Conservation (phyloP, 2,888 invertebrate genomes). For the Drosophila anceps region DNA sequence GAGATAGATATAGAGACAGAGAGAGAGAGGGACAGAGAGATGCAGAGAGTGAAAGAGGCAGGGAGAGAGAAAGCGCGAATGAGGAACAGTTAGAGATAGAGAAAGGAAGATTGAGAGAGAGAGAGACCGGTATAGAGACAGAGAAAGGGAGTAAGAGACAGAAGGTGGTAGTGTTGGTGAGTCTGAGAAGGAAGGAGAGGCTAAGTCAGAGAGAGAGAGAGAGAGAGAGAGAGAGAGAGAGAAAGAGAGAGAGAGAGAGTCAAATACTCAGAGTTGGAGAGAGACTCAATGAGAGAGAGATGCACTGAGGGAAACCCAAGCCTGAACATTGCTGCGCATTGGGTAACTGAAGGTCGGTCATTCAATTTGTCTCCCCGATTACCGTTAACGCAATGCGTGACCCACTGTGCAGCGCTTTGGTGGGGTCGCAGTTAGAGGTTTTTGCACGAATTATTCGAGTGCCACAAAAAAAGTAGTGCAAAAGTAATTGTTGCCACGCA, state of each 20-base stretch:
- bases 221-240: background rate
- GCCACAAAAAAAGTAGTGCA: slow-evolving; percentile 74
- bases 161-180: no score
- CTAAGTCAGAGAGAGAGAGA: background rate
- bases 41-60: background rate
- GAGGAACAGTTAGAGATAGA: background rate
- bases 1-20: background rate
- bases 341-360: background rate
- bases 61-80: background rate
- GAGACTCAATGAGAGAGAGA: background rate
- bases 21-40: background rate
- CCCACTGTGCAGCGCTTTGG: slow-evolving; percentile 38
- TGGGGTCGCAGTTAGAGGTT: slow-evolving; percentile 14
- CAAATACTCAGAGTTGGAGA: background rate
- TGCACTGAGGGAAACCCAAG: no score
- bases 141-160: background rate
- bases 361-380: background rate
- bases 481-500: slow-evolving; percentile 77
- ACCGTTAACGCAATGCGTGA: slow-evolving; percentile 33
- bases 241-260: background rate
- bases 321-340: background rate
- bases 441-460: slow-evolving; percentile 28
- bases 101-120: background rate
- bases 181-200: background rate
- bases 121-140: background rate